These are phyloP conservation scores for Stratiomys singularior DNA, from an alignment of 2,888 invertebrate genomes.

Conservation along the genomic window DNA sequence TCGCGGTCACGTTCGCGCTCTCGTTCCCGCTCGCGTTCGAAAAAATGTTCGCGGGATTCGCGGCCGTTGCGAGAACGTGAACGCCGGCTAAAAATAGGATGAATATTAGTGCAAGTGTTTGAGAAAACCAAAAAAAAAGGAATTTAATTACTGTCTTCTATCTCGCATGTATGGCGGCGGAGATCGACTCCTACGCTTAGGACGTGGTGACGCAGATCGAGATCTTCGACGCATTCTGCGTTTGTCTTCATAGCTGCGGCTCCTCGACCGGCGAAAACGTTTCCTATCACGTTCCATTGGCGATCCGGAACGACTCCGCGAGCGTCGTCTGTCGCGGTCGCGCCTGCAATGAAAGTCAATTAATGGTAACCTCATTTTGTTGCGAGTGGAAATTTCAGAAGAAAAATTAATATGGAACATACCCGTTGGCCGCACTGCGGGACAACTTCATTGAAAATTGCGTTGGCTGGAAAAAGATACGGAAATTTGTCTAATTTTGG, in stretches of 20 bases:
- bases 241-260: conserved; percentile 67
- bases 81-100: conserved; percentile 50
- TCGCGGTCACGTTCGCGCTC: conserved; percentile 71
- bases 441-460: conserved; percentile 39
- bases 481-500: too few species aligned
- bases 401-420: background rate
- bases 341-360: conserved; percentile 51
- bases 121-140: background rate
- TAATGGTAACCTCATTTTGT: conserved; percentile 21
- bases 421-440: conserved; percentile 19
- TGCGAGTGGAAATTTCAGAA: background rate
- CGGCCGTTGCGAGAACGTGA: conserved; percentile 50
- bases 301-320: conserved; percentile 69
- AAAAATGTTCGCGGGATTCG: conserved; percentile 51
- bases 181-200: conserved; percentile 36
- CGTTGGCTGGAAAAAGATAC: too few species aligned
- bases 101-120: background rate
- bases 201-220: conserved; percentile 24
- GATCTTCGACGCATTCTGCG: conserved; percentile 35
- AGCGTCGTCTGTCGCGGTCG: conserved; percentile 59
- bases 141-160: conserved; percentile 46
- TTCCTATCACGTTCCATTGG: conserved; percentile 69
- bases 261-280: conserved; percentile 72
- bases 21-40: conserved; percentile 54
- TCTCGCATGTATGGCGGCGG: conserved; percentile 44